Conservation (phyloP, 2,113 vertebrate genomes). For the Neotoma lepida region DNA sequence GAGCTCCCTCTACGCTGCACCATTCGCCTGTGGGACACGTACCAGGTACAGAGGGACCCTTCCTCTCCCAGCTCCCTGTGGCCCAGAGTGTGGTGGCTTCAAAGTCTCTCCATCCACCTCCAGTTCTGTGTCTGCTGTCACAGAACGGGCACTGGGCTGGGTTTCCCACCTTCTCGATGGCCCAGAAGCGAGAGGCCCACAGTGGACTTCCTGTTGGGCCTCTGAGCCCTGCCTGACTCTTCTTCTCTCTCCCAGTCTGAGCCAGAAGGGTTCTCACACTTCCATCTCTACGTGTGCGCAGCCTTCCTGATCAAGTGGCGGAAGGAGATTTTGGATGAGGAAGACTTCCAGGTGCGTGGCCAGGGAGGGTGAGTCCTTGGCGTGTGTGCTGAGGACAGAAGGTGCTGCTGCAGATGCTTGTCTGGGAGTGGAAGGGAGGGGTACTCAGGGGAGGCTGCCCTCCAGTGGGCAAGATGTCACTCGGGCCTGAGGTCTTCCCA, state of each 20-base stretch:
- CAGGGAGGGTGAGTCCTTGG: not conserved
- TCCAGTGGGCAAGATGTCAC: not conserved
- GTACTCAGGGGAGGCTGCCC: not conserved
- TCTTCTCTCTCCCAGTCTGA: conserved; percentile 87
- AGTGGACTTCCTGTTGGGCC: not conserved
- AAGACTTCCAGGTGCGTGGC: conserved; percentile 93
- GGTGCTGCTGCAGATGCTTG: not conserved
- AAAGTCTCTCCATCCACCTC: not conserved
- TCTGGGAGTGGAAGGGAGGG: not conserved
- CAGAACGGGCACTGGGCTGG: not conserved
- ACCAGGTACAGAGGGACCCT: conserved; percentile 87
- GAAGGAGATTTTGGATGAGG: conserved; percentile 95
- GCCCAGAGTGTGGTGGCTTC: not conserved
- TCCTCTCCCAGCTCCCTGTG: rapidly evolving
- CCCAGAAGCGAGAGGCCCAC: not conserved
- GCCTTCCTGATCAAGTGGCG: conserved; percentile 97
- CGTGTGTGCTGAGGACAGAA: not conserved
- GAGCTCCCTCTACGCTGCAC: conserved; percentile 95
- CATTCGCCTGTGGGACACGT: conserved; percentile 95
- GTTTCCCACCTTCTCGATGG: not conserved
- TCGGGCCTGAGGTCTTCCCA: not conserved
- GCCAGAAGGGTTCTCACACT: conserved; percentile 96
- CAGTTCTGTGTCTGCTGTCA: not conserved
- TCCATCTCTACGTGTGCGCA: conserved; percentile 96
- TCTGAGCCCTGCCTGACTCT: conserved; percentile 33